A percentile compares a stretch with the other conserved stretches of the same genome.
These are phyloP conservation scores for Garra rufa DNA, from an alignment of 2,113 vertebrate genomes.

Conservation along the genomic window DNA sequence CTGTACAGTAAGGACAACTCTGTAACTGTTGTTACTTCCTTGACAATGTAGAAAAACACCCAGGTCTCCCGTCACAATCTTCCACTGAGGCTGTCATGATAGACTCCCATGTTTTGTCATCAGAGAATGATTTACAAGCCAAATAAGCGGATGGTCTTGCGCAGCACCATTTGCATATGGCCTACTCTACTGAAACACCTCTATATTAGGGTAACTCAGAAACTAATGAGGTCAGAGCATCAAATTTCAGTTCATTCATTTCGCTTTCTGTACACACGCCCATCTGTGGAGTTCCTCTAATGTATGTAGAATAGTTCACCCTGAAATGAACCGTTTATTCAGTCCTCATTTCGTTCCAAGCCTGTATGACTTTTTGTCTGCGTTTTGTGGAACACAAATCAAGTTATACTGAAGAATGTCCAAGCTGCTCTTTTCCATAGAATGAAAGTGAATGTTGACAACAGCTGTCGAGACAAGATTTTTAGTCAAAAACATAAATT, in stretches of 20 bases:
- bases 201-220: slow-evolving; percentile 31
- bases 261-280: background rate
- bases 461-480: background rate
- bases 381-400: no score
- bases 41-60: background rate
- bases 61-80: background rate
- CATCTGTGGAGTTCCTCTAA: background rate
- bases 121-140: slow-evolving; percentile 59
- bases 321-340: background rate
- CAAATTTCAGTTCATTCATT: background rate
- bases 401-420: background rate
- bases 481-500: background rate
- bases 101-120: slow-evolving; percentile 16
- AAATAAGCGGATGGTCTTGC: slow-evolving; percentile 61
- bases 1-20: background rate
- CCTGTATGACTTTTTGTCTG: no score
- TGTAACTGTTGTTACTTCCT: slow-evolving; percentile 8
- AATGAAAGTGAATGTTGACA: background rate
- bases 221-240: background rate
- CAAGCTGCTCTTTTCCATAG: background rate
- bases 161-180: slow-evolving; percentile 63
- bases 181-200: slow-evolving; percentile 20
- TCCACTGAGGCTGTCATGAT: slow-evolving; percentile 6
- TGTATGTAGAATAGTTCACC: background rate
- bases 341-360: background rate